Percentiles rank a stretch among this genome's conserved stretches.
These are phyloP conservation scores for Mythimna pallens DNA, from an alignment of 2,888 invertebrate genomes.

Conservation along the genomic window DNA sequence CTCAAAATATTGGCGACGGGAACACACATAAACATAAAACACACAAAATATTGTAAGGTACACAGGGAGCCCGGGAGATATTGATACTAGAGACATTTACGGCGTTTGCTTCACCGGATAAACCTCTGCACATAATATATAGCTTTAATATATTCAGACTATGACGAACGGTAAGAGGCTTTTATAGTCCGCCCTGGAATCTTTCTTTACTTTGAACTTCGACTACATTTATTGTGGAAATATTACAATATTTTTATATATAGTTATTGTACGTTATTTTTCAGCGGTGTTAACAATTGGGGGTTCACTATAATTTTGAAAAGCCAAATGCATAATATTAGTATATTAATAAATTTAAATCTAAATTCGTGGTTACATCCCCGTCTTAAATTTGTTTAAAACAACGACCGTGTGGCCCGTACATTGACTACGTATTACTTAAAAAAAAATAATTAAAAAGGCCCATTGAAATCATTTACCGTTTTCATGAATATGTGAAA, in stretches of 20 bases:
- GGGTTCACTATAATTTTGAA: too few relatives aligned
- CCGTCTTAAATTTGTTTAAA: too few relatives aligned
- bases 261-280: slow-evolving; percentile 9
- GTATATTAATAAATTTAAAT: too few relatives aligned
- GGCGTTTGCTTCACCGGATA: slow-evolving; percentile 63
- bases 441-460: too few relatives aligned
- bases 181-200: slow-evolving; percentile 66
- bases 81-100: slow-evolving; percentile 65
- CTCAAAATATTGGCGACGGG: slow-evolving; percentile 57
- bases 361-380: too few relatives aligned
- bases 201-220: slow-evolving; percentile 63
- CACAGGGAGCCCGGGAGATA: slow-evolving; percentile 60
- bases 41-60: slow-evolving; percentile 64
- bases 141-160: slow-evolving; percentile 75
- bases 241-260: slow-evolving; percentile 27
- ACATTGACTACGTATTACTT: too few relatives aligned
- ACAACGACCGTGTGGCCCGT: too few relatives aligned
- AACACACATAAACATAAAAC: slow-evolving; percentile 59
- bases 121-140: slow-evolving; percentile 61
- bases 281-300: too few relatives aligned
- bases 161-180: slow-evolving; percentile 74
- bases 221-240: slow-evolving; percentile 40
- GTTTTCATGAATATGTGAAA: too few relatives aligned
- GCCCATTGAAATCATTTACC: too few relatives aligned
- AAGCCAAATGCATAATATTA: too few relatives aligned